These are phyloP conservation scores for Cebidichthys violaceus DNA, from an alignment of 2,113 vertebrate genomes.

Conservation along the genomic window DNA sequence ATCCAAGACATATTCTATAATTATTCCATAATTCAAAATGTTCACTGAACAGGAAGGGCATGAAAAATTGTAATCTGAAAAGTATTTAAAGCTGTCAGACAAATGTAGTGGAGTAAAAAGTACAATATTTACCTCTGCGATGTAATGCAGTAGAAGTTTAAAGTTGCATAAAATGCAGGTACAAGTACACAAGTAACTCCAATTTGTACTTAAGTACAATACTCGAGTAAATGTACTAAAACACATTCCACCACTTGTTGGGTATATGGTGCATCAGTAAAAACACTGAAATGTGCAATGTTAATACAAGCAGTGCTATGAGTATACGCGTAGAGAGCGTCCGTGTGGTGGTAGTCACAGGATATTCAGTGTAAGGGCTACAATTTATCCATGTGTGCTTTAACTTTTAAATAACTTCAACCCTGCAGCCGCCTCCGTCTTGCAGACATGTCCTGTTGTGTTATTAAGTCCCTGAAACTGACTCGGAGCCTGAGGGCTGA, in stretches of 20 bases:
- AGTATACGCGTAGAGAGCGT: neutral
- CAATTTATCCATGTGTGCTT: neutral
- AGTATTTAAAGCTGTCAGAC: neutral
- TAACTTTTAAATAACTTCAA: conserved; percentile 13
- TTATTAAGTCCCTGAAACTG: conserved; percentile 18
- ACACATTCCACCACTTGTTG: neutral
- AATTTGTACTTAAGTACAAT: neutral
- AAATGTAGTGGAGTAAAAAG: neutral
- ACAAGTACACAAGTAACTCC: neutral
- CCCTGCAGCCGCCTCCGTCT: neutral
- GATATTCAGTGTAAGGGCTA: neutral
- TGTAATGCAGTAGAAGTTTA: neutral
- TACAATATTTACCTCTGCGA: neutral
- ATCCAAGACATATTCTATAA: neutral
- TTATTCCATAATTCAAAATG: no score
- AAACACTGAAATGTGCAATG: neutral
- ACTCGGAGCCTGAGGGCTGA: conserved; percentile 21
- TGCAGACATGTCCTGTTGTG: conserved; percentile 16
- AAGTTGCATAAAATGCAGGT: neutral
- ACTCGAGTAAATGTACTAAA: neutral
- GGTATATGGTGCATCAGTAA: neutral
- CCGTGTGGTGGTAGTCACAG: neutral
- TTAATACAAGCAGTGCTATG: neutral
- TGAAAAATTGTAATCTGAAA: neutral
- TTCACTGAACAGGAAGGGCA: neutral